Evolutionary conservation across 2,888 invertebrate genomes (phyloP), one percentile per base, ranked within the genome.

Genomic region (Leucophenga montana): DNA sequence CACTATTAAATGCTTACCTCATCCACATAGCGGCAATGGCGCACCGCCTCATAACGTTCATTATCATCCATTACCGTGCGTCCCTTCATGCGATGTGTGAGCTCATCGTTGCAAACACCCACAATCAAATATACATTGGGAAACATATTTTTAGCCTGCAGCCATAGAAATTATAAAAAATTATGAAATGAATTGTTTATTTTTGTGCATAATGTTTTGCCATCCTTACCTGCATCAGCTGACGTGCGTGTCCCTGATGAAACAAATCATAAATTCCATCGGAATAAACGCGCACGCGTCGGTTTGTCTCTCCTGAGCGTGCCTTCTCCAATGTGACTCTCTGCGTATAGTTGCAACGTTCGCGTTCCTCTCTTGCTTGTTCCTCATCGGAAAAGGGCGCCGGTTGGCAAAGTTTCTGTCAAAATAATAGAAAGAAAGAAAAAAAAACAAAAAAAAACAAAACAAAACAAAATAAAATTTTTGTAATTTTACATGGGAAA

Each of bases 211-310:
- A 27, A 27, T 27, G 39, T 11, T 39, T 39, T 39, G 39, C 5
- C 11, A 4, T 39, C 11, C 67, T 70, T 71, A 85, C 85, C 90
- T 99, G 99, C 93, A 97, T 95, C 75, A 99, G 91, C 87, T 99
- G 98, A 73, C 97, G 90, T 68, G 98, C 97, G 90, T 99, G 99
- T 1, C 99, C 99, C 89, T 97, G 97, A 90, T 99, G 99, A 90
- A 99, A 99, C 87, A 99, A 92, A 90, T 99, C 99, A 88, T 99
- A 99, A 85, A 99, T 98, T 77, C 99, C 99, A 91, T 99, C 99
- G 2, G 99, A 97, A 90, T 99, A 99, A 48, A 99, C 96, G 78
- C 99, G 92, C 70, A 99, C 94, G 78, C 93, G 93, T 69, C 99
- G 92, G 20, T 93, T 91, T 64, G 94, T 94, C 90, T 91, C 92